Evolutionary conservation across 2,888 invertebrate genomes (phyloP), one percentile per base, ranked within the genome.

Genomic region (Melipona bicolor): DNA sequence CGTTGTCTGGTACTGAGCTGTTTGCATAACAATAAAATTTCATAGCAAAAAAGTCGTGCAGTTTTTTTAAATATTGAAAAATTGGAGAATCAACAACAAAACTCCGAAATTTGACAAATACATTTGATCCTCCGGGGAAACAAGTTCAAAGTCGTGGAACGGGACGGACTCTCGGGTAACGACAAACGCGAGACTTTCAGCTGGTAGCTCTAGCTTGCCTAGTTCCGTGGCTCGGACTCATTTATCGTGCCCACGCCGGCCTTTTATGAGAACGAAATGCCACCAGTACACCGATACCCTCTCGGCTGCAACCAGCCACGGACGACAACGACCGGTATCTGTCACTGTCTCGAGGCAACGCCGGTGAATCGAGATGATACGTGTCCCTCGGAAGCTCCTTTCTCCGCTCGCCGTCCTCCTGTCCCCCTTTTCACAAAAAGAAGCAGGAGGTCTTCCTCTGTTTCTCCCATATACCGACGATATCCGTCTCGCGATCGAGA

Each of bases 241-340:
- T 91, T 91, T 89, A 86, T 91, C 89, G 84, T 84, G 81, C 84
- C 85, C 83, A 83, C 83, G 86, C 81, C 82, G 65, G 79, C 83
- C 43, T 84, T 82, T 90, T 84, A 86, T 86, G 85, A 86, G 90
- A 90, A 87, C 84, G 85, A 88, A 90, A 91, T 89, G 90, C 90
- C 91, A 91, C 90, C 85, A 87, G 90, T 91, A 91, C 90, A 92
- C 91, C 91, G 92, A 92, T 92, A 92, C 85, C 81, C 84, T 75
- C 79, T 9, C 27, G 75, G 70, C 77, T 73, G 64, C 74, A 36
- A 67, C 75, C 87, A 78, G 77, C 86, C 76, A 84, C 75, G 79
- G 79, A 75, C 80, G 83, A 85, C 87, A 89, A 90, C 88, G 85
- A 86, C 85, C 83, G 78, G 84, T 89, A 90, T 90, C 85, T 77